These are phyloP conservation scores for Mesorhabditis spiculigera DNA, from an alignment of 2,888 invertebrate genomes.

Conservation along the genomic window DNA sequence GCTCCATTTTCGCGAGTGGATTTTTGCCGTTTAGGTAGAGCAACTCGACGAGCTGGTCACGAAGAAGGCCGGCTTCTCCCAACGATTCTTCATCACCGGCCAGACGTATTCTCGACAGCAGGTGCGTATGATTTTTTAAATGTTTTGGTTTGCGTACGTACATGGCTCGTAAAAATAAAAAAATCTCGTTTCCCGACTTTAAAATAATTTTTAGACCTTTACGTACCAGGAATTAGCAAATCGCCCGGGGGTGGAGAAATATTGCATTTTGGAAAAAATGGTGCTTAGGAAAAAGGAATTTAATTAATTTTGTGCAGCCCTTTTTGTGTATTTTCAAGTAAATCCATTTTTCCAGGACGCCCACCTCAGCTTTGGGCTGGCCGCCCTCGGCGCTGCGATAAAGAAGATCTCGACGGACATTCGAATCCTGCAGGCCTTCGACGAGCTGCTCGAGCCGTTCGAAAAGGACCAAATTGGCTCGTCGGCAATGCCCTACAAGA, in stretches of 20 bases:
- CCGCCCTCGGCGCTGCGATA: slow-evolving; percentile 80
- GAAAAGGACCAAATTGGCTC: slow-evolving; percentile 74
- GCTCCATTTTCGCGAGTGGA: slow-evolving; percentile 36
- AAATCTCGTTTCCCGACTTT: not conserved
- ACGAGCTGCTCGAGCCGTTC: slow-evolving; percentile 96
- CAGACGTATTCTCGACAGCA: slow-evolving; percentile 66
- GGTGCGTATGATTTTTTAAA: slow-evolving; percentile 15
- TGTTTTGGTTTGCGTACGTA: not conserved
- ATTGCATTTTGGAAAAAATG: too few species aligned
- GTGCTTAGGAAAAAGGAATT: too few species aligned
- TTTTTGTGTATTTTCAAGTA: not conserved
- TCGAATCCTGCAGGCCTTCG: slow-evolving; percentile 69
- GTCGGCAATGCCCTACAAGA: slow-evolving; percentile 97
- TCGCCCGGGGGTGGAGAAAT: too few species aligned
- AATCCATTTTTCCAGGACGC: slow-evolving; percentile 70
- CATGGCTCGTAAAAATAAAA: not conserved
- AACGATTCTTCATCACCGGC: slow-evolving; percentile 79
- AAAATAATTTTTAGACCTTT: not conserved
- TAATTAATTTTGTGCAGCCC: too few species aligned
- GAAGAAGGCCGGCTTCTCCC: slow-evolving; percentile 80
- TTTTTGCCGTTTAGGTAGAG: slow-evolving; percentile 63
- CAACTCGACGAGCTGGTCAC: slow-evolving; percentile 79
- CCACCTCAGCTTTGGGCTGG: slow-evolving; percentile 74
- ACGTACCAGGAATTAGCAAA: too few species aligned
- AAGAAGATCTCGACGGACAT: slow-evolving; percentile 92